A percentile compares a stretch with the other conserved stretches of the same genome.
phyloP scores from a whole-genome alignment of 2,113 vertebrate species.

The Deroptyus accipitrinus region DNA sequence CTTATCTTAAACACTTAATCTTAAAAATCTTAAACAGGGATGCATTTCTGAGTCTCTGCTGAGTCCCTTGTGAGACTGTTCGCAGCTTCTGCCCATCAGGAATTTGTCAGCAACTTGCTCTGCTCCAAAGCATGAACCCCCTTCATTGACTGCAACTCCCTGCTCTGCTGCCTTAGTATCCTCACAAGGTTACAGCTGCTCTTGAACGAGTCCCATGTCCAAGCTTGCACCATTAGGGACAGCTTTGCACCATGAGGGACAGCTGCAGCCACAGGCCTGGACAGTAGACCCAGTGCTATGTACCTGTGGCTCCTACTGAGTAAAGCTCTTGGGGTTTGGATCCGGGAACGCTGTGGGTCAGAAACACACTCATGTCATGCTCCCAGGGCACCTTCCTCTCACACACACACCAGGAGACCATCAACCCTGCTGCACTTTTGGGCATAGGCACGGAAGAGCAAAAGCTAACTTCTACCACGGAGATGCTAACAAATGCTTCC shows the following conservation, averaged over 20 bases:
- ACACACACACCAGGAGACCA: background rate
- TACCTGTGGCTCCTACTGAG: background rate
- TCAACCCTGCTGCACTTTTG: background rate
- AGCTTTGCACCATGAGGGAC: background rate
- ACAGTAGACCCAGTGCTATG: accelerated
- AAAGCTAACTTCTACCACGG: background rate
- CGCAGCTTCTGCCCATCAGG: background rate
- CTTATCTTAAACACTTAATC: background rate
- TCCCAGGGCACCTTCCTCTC: background rate
- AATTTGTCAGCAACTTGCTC: background rate
- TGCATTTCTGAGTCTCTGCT: background rate
- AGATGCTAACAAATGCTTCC: background rate
- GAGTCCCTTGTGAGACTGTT: background rate
- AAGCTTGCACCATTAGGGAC: background rate
- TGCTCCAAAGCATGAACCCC: background rate
- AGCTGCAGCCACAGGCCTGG: background rate
- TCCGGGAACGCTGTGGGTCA: background rate
- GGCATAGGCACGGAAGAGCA: background rate
- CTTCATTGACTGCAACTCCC: background rate
- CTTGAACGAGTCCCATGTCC: accelerated
- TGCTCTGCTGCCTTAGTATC: background rate
- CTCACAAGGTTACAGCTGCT: background rate
- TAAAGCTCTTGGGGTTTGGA: background rate
- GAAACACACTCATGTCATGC: accelerated
- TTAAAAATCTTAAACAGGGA: background rate